Evolutionary conservation across 1,140 invertebrate species (phyloP), one percentile per base, ranked within the genome.

Genomic region (Drosophila subobscura): DNA sequence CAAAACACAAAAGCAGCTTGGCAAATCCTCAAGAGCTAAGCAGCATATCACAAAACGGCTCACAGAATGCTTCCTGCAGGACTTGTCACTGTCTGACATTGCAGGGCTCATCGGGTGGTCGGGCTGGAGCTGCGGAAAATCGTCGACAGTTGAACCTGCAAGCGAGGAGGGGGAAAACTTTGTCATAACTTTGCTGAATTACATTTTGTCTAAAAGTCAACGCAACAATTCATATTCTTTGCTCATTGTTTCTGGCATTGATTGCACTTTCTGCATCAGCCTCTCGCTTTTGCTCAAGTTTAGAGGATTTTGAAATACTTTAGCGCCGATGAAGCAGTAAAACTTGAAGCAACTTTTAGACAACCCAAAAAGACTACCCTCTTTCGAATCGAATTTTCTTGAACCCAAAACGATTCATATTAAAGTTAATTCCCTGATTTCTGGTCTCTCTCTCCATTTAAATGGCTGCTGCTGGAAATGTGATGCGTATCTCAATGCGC

Each of bases 171-270:
- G 72, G 74, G 72, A 78, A 71, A 83, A 83, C 74, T 83, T 83
- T 83, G 64, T 83, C 79, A 83, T 83, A 83, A 83, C 79, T 83
- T 83, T 72, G 65, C 67, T 78, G 76, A 83, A 83, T 83, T 83
- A 83, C 72, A 68, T 68, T 68, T 68, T 56, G 65, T 20, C 63
- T 45, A 68, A 68, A 56, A 68, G 65, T 68, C 65, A 68, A 65
- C 65, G 51, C 63, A 67, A 67, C 65, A 42, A 68, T 68, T 68
- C 63, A 67, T 68, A 63, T 68, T 68, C 50, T 49, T 68, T 50
- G 65, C 44, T 68, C 65, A 68, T 68, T 68, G 65, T 68, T 68
- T 68, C 65, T 68, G 63, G 65, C 65, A 68, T 68, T 68, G 65
- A 68, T 68, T 68, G 65, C 65, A 68, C 65, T 68, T 68, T 68